Conservation (phyloP, 2,797 vertebrate genomes). For the Sylvilagus floridanus region DNA sequence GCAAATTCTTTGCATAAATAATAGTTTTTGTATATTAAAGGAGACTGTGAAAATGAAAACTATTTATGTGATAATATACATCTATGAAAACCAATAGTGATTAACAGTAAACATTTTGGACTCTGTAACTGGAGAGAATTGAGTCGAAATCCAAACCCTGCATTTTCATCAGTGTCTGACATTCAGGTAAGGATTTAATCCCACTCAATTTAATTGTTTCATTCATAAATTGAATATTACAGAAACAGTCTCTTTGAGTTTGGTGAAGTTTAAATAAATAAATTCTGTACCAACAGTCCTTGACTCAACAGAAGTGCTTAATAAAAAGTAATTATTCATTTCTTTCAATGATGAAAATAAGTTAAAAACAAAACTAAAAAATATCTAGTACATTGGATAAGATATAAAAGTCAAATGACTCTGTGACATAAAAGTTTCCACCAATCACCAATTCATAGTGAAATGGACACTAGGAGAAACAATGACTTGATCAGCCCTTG, state of each 20-base stretch:
- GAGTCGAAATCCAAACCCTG: background rate
- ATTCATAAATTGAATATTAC: background rate
- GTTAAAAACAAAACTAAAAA: background rate
- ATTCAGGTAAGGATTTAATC: background rate
- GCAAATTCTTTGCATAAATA: background rate
- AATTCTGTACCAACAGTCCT: background rate
- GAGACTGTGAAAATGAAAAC: background rate
- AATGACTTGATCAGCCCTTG: too few relatives aligned
- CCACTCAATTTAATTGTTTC: background rate
- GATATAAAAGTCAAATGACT: constrained; percentile 25
- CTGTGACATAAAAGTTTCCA: background rate
- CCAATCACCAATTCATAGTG: background rate
- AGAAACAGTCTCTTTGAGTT: background rate
- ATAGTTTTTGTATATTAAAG: background rate
- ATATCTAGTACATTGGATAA: background rate
- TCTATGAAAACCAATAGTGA: background rate
- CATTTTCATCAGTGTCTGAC: background rate
- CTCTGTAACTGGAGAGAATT: background rate
- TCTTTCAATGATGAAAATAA: background rate
- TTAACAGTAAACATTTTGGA: background rate
- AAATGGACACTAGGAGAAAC: too few relatives aligned
- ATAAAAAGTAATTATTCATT: background rate
- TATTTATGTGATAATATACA: background rate
- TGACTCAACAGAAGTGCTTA: background rate
- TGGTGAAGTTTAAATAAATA: background rate